A percentile compares a stretch with the other conserved stretches of the same genome.
These are phyloP conservation scores for Laticauda colubrina DNA, from an alignment of 2,113 vertebrate genomes.

Conservation along the genomic window DNA sequence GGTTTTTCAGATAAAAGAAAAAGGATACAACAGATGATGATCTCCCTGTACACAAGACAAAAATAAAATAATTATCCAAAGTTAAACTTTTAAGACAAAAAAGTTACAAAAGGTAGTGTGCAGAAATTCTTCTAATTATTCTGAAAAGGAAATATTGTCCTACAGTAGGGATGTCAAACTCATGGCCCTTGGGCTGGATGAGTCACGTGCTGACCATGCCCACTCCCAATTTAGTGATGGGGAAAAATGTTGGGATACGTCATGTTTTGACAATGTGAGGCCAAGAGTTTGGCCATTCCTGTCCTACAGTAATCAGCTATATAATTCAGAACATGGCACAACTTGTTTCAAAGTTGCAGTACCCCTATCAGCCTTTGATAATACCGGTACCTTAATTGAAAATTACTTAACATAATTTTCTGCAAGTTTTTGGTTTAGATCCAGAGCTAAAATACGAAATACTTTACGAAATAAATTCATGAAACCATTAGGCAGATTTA, in stretches of 20 bases:
- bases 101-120: not conserved
- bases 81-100: not conserved
- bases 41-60: constrained; percentile 46
- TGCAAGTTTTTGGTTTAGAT: not conserved
- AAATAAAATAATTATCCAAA: constrained; percentile 32
- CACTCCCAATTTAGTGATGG: too few species aligned
- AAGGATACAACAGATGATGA: constrained; percentile 66
- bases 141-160: not conserved
- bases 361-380: not conserved
- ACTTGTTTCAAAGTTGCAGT: not conserved
- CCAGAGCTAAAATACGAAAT: not conserved
- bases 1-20: accelerated
- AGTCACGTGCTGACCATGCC: too few species aligned
- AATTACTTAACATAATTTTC: not conserved
- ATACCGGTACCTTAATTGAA: not conserved
- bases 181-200: too few species aligned
- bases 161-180: too few species aligned
- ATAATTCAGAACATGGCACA: not conserved
- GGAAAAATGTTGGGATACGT: too few species aligned
- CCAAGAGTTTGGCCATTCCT: too few species aligned
- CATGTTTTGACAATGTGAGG: too few species aligned
- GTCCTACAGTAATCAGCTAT: not conserved
- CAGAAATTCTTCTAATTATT: not conserved
- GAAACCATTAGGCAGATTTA: not conserved
- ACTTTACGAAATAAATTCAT: not conserved